phyloP scores from a whole-genome alignment of 2,888 invertebrate genomes.

The Melinaea menophilus region DNA sequence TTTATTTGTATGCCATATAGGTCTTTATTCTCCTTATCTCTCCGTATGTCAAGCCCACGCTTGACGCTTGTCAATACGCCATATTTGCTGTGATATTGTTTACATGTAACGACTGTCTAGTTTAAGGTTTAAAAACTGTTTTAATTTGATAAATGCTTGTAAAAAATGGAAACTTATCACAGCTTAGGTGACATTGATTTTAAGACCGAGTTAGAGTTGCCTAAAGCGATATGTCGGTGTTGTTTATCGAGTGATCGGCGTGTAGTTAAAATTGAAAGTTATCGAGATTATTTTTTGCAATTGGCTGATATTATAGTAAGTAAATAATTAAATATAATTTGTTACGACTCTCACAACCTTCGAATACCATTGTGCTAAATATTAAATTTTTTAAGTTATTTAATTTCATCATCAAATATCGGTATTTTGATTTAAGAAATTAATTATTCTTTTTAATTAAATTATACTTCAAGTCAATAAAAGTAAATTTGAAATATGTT shows the following conservation, averaged over 20 bases:
- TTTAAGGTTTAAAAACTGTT: conserved; percentile 11
- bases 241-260: conserved; percentile 54
- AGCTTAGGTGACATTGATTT: conserved; percentile 16
- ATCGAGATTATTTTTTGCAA: conserved; percentile 45
- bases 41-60: no score
- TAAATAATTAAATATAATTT: conserved; percentile 20
- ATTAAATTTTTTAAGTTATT: no score
- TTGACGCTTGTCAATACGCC: no score
- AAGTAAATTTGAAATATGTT: no score
- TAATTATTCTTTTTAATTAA: no score
- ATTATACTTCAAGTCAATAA: no score
- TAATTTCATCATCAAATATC: no score
- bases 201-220: conserved; percentile 26
- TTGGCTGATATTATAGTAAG: conserved; percentile 58
- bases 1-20: no score
- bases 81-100: not conserved
- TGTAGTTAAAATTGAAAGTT: conserved; percentile 41
- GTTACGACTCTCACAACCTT: not conserved
- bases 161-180: conserved; percentile 19
- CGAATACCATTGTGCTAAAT: no score
- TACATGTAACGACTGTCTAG: not conserved
- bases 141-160: conserved; percentile 7
- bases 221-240: conserved; percentile 52
- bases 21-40: no score
- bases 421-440: no score